phyloP scores from a whole-genome alignment of 2,888 invertebrate genomes.

The Lordiphosa fenestrarum region DNA sequence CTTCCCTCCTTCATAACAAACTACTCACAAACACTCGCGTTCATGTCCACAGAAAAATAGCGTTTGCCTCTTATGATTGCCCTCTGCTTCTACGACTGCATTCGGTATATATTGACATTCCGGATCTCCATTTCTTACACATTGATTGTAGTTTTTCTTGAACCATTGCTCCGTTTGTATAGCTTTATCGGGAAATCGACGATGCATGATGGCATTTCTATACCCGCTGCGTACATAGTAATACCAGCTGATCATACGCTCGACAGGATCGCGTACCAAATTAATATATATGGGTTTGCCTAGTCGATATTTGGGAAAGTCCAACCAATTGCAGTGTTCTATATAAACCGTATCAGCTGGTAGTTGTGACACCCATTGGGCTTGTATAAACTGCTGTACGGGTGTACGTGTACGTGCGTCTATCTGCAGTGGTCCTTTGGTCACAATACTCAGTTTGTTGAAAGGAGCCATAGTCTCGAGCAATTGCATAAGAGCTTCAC shows the following conservation, averaged over 20 bases:
- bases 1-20: too few relatives aligned
- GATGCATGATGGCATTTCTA: slow-evolving; percentile 86
- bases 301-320: slow-evolving; percentile 90
- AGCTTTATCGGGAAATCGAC: slow-evolving; percentile 82
- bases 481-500: slow-evolving; percentile 91
- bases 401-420: slow-evolving; percentile 6
- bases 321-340: slow-evolving; percentile 90
- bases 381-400: slow-evolving; percentile 37
- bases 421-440: slow-evolving; percentile 8
- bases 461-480: slow-evolving; percentile 35
- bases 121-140: slow-evolving; percentile 89
- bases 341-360: slow-evolving; percentile 90
- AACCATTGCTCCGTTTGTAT: slow-evolving; percentile 71
- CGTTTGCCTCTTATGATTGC: slow-evolving; percentile 90
- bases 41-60: slow-evolving; percentile 94
- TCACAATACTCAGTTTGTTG: slow-evolving; percentile 36
- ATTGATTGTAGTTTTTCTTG: slow-evolving; percentile 88
- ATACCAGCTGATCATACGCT: slow-evolving; percentile 94
- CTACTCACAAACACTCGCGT: slow-evolving; percentile 87
- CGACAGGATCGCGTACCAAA: slow-evolving; percentile 92
- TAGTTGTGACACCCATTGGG: slow-evolving; percentile 83
- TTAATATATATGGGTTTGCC: slow-evolving; percentile 93
- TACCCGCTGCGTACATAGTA: slow-evolving; percentile 91
- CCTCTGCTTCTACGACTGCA: slow-evolving; percentile 88
- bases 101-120: slow-evolving; percentile 90